Percentiles rank a stretch among this genome's conserved stretches.
Conservation (phyloP, 2,888 invertebrate genomes). For the Trachelus troglodyta region DNA sequence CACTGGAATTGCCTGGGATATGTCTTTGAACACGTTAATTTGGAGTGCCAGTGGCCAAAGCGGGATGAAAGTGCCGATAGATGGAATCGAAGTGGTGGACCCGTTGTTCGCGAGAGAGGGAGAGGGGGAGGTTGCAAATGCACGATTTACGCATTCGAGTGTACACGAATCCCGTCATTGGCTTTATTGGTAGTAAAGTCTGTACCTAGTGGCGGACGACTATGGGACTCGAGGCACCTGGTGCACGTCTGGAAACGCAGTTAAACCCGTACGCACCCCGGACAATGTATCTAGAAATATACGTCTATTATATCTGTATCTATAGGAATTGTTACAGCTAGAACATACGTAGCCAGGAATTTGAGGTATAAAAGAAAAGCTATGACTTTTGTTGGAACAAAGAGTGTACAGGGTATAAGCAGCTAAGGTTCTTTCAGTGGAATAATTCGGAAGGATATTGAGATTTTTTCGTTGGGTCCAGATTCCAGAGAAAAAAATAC, state of each 20-base stretch:
- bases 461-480: not conserved
- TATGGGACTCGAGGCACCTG: slow-evolving; percentile 53
- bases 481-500: not conserved
- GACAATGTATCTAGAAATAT: not conserved
- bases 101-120: slow-evolving; percentile 10
- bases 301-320: not conserved
- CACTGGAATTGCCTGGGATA: slow-evolving; percentile 25
- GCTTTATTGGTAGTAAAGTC: slow-evolving; percentile 60
- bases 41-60: slow-evolving; percentile 25
- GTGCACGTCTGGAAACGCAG: slow-evolving; percentile 55
- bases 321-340: not conserved
- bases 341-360: not conserved
- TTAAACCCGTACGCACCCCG: slow-evolving; percentile 44
- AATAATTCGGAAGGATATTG: not conserved
- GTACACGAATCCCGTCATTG: slow-evolving; percentile 57
- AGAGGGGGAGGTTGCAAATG: slow-evolving; percentile 36
- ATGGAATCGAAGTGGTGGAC: slow-evolving; percentile 23
- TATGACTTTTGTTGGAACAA: not conserved
- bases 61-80: slow-evolving; percentile 23
- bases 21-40: slow-evolving; percentile 42
- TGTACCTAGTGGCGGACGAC: slow-evolving; percentile 48
- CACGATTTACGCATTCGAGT: slow-evolving; percentile 54
- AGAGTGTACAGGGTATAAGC: not conserved
- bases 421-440: not conserved
- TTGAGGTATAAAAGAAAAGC: not conserved